Base-by-base conservation (phyloP, 1,140 invertebrate species). In the Berghia stephanieae region DNA sequence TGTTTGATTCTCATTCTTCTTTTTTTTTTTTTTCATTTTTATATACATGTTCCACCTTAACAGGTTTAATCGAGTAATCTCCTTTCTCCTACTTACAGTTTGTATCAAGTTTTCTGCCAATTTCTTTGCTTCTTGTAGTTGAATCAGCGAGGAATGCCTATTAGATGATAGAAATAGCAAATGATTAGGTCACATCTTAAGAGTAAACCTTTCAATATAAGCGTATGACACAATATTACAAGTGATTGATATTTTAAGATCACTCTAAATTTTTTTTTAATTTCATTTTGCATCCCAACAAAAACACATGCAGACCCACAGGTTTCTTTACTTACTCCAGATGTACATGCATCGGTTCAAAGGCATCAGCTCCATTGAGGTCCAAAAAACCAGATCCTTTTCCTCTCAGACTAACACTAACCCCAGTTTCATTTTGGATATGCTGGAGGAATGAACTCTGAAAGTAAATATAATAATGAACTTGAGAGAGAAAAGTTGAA, bases 331-430 rank as follows among this genome's bases (percentile, higher is more conserved):
- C 91, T 91, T 89, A 93, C 91, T 94, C 93, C 80, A 95, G 90
- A 83, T 92, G 93, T 77, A 95, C 91, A 89, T 95, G 94, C 84
- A 95, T 90, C n/a, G 94, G 94, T 86, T 95, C 94, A 79, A 93
- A 91, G 81, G 93, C 93, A 88, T 95, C 89, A 85, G 44, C 92
- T 92, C 75, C 91, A 88, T 70, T 85, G 85, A 31, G 91, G 89
- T 94, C 93, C 24, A 92, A 83, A 85, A 92, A 93, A 70, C 92
- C 92, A 1, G 93, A 94, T 31, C 92, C 92, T 82, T 92, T 91
- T 63, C 93, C 94, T 84, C 94, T 91, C 67, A 95, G 89, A 1
- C 93, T 93, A 24, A 94, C 93, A 79, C 92, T 92, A 5, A 93
- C 93, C 76, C 94, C 94, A 34, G 94, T 95, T 89, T 95, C 94